These are phyloP conservation scores for Micrastur ruficollis DNA, from an alignment of 2,797 vertebrate genomes.

Conservation along the genomic window DNA sequence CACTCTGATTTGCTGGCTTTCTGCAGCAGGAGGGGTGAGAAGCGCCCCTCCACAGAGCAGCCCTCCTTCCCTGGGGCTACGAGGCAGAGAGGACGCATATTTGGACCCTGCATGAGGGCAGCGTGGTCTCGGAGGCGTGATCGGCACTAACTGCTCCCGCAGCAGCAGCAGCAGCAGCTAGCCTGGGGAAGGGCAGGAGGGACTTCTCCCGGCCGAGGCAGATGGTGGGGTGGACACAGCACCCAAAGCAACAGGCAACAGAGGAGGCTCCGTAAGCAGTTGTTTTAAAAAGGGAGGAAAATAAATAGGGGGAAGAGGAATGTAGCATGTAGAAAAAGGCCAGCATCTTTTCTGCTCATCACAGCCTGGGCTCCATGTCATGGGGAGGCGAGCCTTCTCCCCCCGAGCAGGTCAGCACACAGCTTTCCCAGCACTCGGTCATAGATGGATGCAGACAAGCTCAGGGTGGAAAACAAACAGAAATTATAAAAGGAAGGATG, in stretches of 20 bases:
- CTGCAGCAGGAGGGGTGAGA: neutral
- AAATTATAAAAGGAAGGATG: neutral
- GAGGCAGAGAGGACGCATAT: neutral
- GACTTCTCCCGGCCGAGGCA: neutral
- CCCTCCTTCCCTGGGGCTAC: neutral
- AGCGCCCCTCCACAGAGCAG: neutral
- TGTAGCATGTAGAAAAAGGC: neutral
- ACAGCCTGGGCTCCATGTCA: neutral
- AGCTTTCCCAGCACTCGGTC: fast-evolving
- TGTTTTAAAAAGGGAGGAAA: neutral
- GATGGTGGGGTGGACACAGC: neutral
- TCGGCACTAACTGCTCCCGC: neutral
- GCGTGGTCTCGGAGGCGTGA: fast-evolving
- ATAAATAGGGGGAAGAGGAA: neutral
- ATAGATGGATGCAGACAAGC: neutral
- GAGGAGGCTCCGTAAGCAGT: neutral
- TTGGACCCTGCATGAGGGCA: neutral
- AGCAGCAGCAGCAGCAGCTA: neutral
- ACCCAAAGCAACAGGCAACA: neutral
- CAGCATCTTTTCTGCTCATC: neutral
- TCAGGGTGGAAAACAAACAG: neutral
- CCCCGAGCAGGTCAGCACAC: neutral
- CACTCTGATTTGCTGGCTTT: neutral
- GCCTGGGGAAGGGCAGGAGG: neutral
- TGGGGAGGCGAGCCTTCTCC: neutral